Percentiles rank a stretch among this genome's conserved stretches.
Evolutionary conservation across 2,888 invertebrate species (phyloP).

Genomic region (Sceliomorpha sp.): DNA sequence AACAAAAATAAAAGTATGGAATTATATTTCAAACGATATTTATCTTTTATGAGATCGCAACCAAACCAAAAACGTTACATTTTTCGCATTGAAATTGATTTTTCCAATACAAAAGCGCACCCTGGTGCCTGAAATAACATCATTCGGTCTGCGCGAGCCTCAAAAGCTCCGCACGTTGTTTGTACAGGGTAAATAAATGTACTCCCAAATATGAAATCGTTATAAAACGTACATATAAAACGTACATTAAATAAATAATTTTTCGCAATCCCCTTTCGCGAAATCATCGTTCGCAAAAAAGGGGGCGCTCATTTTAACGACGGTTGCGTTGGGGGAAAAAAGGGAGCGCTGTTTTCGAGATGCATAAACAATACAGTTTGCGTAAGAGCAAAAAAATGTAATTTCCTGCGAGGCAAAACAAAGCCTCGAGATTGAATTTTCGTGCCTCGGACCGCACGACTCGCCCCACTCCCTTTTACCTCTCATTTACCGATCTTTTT

Average conservation of each 20-base stretch:
- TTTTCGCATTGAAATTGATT: too few relatives aligned
- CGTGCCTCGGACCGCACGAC: slow-evolving; percentile 19
- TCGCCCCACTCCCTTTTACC: slow-evolving; percentile 21
- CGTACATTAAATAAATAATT: slow-evolving; percentile 19
- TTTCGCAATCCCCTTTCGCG: not conserved
- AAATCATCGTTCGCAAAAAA: slow-evolving; percentile 24
- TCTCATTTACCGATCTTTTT: slow-evolving; percentile 30
- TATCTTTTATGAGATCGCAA: too few relatives aligned
- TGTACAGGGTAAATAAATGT: not conserved
- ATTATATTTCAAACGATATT: too few relatives aligned
- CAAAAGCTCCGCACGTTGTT: not conserved
- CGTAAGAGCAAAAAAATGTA: slow-evolving; percentile 36
- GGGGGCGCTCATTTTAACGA: slow-evolving; percentile 17
- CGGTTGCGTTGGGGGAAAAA: slow-evolving; percentile 4
- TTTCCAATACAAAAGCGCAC: too few relatives aligned
- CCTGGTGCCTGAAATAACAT: not conserved
- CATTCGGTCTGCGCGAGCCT: not conserved
- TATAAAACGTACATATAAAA: slow-evolving; percentile 21
- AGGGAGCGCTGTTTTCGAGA: slow-evolving; percentile 21
- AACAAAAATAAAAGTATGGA: too few relatives aligned
- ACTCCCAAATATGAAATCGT: slow-evolving; percentile 12
- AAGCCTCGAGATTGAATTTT: slow-evolving; percentile 45
- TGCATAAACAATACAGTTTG: slow-evolving; percentile 43
- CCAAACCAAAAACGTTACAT: too few relatives aligned
- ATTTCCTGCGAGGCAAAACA: slow-evolving; percentile 50